Base-by-base conservation (phyloP, 2,797 vertebrate genomes). In the Vespertilio murinus region DNA sequence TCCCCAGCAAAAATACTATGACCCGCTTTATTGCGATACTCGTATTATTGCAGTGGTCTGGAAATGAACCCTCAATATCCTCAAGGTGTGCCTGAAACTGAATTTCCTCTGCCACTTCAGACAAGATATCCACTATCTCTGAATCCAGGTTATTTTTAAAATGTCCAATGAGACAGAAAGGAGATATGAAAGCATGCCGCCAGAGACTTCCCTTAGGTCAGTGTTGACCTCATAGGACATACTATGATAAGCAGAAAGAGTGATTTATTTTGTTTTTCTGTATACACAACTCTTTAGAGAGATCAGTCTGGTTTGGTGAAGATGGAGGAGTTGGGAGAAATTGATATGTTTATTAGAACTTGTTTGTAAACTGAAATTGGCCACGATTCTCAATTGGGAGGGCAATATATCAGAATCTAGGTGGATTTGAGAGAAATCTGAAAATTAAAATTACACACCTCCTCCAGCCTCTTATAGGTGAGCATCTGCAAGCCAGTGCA, bases 131-230 rank as follows among this genome's bases (percentile, higher is more conserved):
- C 65, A 65, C 45, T 82, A 42, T 95, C 56, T 78, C 35, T 93
- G 64, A 96, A 88, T 70, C 61, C 35, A 93, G 49, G 47, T 89
- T 91, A 42, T 49, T 89, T 70, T 93, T 69, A 59, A 93, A 95
- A 88, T 83, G 64, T 90, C 69, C 81, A 52, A 85, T 30, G 69
- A 84, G 28, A 75, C 28, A 71, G 70, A 79, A 87, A 91, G 87
- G 75, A 75, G 40, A 28, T 65, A 71, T 69, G n/a, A 77, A 90
- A 70, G 25, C 35, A n/a, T 28, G 14, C 13, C 17, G 80, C 61
- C 45, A 45, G 49, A 95, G 45, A 73, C 35, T 85, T 88, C 22
- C 65, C 54, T 17, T 23, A 22, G 35, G n/a, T 94, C 83, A 42
- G 1, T 64, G 45, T 65, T 79, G 70, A 75, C 40, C 64, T 77